Evolutionary conservation across 2,888 invertebrate species (phyloP), one percentile per base, ranked within the genome.

Genomic region (Epistrophella euchroma): DNA sequence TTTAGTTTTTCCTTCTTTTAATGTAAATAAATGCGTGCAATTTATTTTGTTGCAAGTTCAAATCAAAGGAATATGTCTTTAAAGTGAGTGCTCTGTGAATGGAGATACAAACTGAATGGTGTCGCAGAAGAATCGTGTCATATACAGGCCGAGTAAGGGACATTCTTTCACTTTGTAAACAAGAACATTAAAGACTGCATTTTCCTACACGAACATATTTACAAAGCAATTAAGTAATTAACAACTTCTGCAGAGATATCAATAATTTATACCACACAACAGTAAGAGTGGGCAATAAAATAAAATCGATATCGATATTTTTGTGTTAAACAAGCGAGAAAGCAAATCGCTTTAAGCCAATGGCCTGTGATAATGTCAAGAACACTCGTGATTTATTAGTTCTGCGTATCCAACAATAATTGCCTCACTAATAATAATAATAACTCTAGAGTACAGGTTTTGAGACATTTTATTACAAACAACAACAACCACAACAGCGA

Each of bases 291-390:
- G 62, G 62, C 32, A 17, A 55, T 52, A 17, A 52, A 32, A 60
- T 40, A 40, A 60, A 58, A 19, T 60, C 22, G 60, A 55, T 43
- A 68, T 73, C 66, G 37, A 64, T 71, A 83, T 75, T 72, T 60
- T 13, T 58, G 37, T 68, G 43, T 17, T 22, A 9, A 66, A 66
- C 17, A n/a, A 68, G 62, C 58, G 50, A 74, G 47, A 55, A 43
- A 58, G 15, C 62, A 85, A 84, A 80, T 73, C 60, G 58, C 32
- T 85, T 80, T 78, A 73, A 88, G 88, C 78, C 88, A 88, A 88
- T 87, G 87, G 82, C 88, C 89, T 88, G 88, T 85, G 89, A 88
- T 89, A 88, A 88, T 89, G 88, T 88, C 88, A 88, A 88, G 87
- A 88, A 88, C 88, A 83, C 84, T 79, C 76, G 88, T 89, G 88